Base-by-base conservation (phyloP, 2,113 vertebrate species). In the Rhadina sibilatrix region DNA sequence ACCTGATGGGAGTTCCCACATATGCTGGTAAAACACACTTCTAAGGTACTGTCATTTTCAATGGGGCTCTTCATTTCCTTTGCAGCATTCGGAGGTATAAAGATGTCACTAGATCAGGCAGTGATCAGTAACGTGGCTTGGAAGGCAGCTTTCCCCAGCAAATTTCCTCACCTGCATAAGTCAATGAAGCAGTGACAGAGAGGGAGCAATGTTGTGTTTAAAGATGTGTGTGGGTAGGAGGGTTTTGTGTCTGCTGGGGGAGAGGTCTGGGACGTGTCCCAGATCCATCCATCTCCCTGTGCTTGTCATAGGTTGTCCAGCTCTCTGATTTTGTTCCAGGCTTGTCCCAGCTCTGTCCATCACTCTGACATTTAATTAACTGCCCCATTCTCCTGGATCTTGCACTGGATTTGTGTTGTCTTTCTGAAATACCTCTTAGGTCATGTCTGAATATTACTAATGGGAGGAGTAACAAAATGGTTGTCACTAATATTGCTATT, bases 291-390 rank as follows among this genome's bases (percentile, higher is more conserved):
- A 78, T 96, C 92, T 97, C 89, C 79, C 77, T 37, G 77, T 2
- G 2, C 83, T 88, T 94, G 93, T 92, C 95, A 96, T 84, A 95
- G 85, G 81, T 80, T 95, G 95, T 79, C 94, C 96, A 92, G 69
- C 93, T 81, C 84, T 87, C 89, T 94, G 64, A 74, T 95, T 44
- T 53, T 90, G 84, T 96, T 95, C 94, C 69, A 81, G 89, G 72
- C 93, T 92, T 96, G 87, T 94, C 79, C 93, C 83, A 93, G 82
- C 89, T 90, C 96, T 97, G 94, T 88, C 96, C 81, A 81, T 97
- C 95, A 96, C 92, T 86, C 90, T 96, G 95, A 95, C 82, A 4
- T 96, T 95, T 96, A 96, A 97, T 97, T 97, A 96, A 96, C 68
- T 95, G 80, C 85, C 93, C 93, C 61, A 52, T 84, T 96, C 84